Evolutionary conservation across 1,140 invertebrate genomes (phyloP).

Genomic region (Dendrolimus kikuchii): DNA sequence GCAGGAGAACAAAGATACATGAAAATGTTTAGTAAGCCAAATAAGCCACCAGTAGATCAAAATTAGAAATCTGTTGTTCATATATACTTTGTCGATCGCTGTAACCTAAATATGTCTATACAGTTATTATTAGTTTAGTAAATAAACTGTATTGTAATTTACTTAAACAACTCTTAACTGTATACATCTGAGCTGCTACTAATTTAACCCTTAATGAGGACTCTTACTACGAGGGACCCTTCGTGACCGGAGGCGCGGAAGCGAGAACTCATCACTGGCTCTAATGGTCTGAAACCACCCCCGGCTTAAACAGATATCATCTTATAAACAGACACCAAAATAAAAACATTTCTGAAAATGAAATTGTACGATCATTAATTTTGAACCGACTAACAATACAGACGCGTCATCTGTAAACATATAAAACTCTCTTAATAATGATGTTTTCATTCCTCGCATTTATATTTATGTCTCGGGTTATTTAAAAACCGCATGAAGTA

Average conservation of each 20-base stretch:
- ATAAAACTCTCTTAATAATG: no score
- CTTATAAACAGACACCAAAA: conserved; percentile 28
- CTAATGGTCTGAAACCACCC: conserved; percentile 43
- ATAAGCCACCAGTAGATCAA: no score
- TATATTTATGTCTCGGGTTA: no score
- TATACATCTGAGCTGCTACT: conserved; percentile 31
- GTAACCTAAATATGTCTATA: no score
- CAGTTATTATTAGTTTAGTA: no score
- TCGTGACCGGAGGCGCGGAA: conserved; percentile 43
- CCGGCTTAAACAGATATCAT: conserved; percentile 36
- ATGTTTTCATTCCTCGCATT: no score
- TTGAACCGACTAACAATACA: background rate
- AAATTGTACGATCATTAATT: conserved; percentile 12
- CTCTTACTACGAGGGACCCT: conserved; percentile 26
- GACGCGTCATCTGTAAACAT: no score
- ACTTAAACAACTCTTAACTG: conserved; percentile 36
- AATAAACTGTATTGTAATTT: conserved; percentile 10
- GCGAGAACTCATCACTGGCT: conserved; percentile 42
- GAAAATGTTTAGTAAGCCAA: no score
- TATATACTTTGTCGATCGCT: no score
- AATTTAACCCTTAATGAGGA: conserved; percentile 50
- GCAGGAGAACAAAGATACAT: no score
- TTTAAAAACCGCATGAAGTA: no score
- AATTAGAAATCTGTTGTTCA: no score
- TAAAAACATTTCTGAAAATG: conserved; percentile 16